Conservation (phyloP, 53 echinoderm and acorn worm genomes). For the Luidia sarsii region DNA sequence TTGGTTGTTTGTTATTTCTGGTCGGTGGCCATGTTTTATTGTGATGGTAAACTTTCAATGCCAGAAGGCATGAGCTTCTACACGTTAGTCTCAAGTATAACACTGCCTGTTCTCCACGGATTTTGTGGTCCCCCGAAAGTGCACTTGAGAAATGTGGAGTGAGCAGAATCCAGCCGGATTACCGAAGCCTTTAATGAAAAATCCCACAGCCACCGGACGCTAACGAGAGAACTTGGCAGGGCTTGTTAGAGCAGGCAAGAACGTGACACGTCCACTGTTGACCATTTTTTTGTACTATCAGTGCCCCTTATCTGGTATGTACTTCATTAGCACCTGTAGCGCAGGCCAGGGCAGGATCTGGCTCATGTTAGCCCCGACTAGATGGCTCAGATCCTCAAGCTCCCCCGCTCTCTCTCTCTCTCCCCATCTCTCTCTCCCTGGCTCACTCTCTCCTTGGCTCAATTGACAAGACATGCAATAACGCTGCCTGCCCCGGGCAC, state of each 20-base stretch:
- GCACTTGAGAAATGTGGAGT: too few species aligned
- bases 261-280: slow-evolving; percentile 39
- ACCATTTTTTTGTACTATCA: slow-evolving; percentile 46
- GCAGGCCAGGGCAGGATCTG: not conserved
- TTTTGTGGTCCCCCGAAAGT: too few species aligned
- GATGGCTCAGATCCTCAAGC: not conserved
- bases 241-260: slow-evolving; percentile 38
- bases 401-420: too few species aligned
- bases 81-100: too few species aligned
- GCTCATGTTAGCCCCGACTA: slow-evolving; percentile 37
- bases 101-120: too few species aligned
- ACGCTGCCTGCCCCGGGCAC: slow-evolving; percentile 31
- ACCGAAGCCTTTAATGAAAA: slow-evolving; percentile 1
- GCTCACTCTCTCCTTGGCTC: not conserved
- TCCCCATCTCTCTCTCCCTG: too few species aligned
- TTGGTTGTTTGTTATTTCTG: too few species aligned
- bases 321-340: slow-evolving; percentile 53
- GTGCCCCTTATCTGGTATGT: slow-evolving; percentile 35
- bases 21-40: too few species aligned
- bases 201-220: not conserved
- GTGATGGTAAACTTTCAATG: too few species aligned
- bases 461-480: slow-evolving; percentile 53
- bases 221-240: slow-evolving; percentile 21
- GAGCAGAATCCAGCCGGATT: too few species aligned
- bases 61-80: too few species aligned